Conservation (phyloP, 2,113 vertebrate genomes). For the Ailuropoda melanoleuca region DNA sequence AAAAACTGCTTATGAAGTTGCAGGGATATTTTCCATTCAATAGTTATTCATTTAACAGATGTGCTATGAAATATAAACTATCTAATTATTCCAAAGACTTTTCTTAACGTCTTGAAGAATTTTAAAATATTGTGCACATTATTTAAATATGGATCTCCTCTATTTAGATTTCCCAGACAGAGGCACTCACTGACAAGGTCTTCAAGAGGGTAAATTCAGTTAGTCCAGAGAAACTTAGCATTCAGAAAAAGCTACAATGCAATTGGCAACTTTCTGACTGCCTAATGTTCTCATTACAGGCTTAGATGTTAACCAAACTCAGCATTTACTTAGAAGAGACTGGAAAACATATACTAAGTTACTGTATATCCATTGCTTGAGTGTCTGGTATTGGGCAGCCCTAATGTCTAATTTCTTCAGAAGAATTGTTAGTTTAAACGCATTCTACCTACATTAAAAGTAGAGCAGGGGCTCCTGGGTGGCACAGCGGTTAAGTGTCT, state of each 20-base stretch:
- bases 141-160: background rate
- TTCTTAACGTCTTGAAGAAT: background rate
- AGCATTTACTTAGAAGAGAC: background rate
- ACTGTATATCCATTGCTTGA: background rate
- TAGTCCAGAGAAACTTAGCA: background rate
- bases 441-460: constrained; percentile 11
- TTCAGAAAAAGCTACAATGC: background rate
- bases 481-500: too few relatives aligned
- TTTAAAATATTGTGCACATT: constrained; percentile 13
- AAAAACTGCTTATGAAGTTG: background rate
- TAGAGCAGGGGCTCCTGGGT: too few relatives aligned
- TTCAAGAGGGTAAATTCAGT: background rate
- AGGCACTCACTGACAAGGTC: background rate
- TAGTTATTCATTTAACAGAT: constrained; percentile 1
- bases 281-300: background rate
- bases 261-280: background rate
- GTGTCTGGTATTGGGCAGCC: background rate
- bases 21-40: background rate
- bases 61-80: constrained; percentile 7
- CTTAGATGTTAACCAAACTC: background rate
- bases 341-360: background rate
- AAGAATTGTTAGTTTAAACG: background rate
- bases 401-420: background rate
- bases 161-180: constrained; percentile 34
- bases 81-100: constrained; percentile 14